Conservation (phyloP, 1,140 invertebrate genomes). For the Alviniconcha marisindica region DNA sequence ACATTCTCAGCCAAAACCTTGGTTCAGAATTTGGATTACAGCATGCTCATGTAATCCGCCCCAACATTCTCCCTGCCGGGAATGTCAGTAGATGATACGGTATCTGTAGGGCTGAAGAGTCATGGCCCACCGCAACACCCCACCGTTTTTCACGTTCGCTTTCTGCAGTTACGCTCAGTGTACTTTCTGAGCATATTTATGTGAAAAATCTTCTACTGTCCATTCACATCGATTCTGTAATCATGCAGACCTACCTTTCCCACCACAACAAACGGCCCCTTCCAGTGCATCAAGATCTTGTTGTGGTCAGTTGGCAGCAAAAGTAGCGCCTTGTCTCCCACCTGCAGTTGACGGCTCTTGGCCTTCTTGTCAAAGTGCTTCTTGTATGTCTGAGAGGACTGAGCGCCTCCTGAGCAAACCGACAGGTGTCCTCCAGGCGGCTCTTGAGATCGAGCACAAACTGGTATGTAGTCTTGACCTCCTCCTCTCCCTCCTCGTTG, state of each 20-base stretch:
- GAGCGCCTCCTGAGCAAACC: slow-evolving; percentile 35
- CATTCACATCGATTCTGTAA: not conserved
- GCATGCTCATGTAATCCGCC: no score
- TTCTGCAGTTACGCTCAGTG: no score
- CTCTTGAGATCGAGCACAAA: slow-evolving; percentile 38
- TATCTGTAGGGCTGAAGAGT: no score
- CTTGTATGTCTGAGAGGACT: not conserved
- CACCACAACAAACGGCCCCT: not conserved
- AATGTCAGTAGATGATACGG: no score
- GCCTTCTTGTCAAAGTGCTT: slow-evolving; percentile 34
- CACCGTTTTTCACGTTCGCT: no score
- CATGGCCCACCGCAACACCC: no score
- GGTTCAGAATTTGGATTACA: no score
- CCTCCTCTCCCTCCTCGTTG: slow-evolving; percentile 33
- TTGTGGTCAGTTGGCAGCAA: slow-evolving; percentile 44
- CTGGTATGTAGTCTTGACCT: slow-evolving; percentile 45
- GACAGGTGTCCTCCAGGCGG: slow-evolving; percentile 16
- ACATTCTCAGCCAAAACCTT: no score
- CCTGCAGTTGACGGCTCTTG: slow-evolving; percentile 29
- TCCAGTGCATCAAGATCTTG: slow-evolving; percentile 44
- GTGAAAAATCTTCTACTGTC: not conserved
- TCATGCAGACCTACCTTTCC: not conserved
- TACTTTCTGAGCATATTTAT: slow-evolving; percentile 12
- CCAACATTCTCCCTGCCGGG: no score
- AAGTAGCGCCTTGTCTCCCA: slow-evolving; percentile 40